These are phyloP conservation scores for Eulemur coronatus DNA, from an alignment of 2,797 vertebrate genomes.

Conservation along the genomic window DNA sequence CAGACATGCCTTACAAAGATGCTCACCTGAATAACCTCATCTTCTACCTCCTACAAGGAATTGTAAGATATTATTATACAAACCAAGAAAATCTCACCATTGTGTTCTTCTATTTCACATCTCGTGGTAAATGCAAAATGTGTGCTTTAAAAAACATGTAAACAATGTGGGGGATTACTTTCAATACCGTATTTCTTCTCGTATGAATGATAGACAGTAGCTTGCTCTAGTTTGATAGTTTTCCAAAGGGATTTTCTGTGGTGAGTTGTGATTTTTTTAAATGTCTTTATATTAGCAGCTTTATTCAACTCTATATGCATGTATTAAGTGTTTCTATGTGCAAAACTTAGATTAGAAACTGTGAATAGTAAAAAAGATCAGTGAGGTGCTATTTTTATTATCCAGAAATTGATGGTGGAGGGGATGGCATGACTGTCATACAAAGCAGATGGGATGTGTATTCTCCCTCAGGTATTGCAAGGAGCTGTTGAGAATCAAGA, in stretches of 20 bases:
- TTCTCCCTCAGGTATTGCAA: neutral
- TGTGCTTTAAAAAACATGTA: neutral
- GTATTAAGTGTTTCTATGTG: neutral
- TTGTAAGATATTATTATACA: neutral
- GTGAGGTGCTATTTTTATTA: neutral
- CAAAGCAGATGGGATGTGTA: neutral
- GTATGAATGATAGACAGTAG: neutral
- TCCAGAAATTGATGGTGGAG: neutral
- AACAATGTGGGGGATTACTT: neutral
- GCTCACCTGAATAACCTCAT: neutral
- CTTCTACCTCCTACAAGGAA: neutral
- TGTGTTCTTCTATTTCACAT: neutral
- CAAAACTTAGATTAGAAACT: neutral
- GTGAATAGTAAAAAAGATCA: neutral
- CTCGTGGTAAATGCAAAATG: neutral
- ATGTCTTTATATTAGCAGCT: neutral
- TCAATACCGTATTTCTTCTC: neutral
- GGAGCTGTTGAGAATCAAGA: neutral
- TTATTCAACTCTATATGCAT: neutral
- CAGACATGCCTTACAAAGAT: neutral
- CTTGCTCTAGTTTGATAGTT: neutral
- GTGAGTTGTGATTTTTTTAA: neutral
- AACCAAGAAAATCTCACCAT: constrained; percentile 1
- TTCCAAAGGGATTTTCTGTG: neutral
- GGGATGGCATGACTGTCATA: neutral